Evolutionary conservation across 1,140 invertebrate species (phyloP).

Genomic region (Varroa destructor): DNA sequence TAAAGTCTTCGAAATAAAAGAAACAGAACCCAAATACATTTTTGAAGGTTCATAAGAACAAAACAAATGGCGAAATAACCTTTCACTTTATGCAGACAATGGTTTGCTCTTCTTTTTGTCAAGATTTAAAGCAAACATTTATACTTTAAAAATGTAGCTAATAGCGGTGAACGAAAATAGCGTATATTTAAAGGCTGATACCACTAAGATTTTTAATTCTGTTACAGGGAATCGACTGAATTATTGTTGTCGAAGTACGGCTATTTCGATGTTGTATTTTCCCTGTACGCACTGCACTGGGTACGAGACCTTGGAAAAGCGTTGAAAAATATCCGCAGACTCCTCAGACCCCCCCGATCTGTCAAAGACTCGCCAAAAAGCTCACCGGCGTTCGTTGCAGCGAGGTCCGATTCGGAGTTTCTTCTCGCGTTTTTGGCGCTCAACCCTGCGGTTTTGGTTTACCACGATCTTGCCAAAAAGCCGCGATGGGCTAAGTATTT

Average conservation of each 20-base stretch:
- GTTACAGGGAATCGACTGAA: conserved; percentile 12
- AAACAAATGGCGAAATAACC: too few species aligned
- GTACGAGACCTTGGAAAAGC: conserved; percentile 3
- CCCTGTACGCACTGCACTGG: conserved; percentile 23
- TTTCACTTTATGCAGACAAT: too few species aligned
- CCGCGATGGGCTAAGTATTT: conserved; percentile 21
- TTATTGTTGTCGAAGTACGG: neutral
- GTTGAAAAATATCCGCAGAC: neutral
- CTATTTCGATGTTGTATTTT: conserved; percentile 13
- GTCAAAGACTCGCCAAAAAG: neutral
- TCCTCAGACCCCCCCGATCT: too few species aligned
- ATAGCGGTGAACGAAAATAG: too few species aligned
- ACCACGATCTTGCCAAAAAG: neutral
- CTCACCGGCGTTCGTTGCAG: neutral
- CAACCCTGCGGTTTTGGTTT: conserved; percentile 5
- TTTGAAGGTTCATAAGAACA: too few species aligned
- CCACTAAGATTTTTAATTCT: too few species aligned
- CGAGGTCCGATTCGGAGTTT: neutral
- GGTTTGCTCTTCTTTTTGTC: too few species aligned
- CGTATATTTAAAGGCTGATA: too few species aligned
- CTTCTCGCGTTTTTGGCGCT: conserved; percentile 7
- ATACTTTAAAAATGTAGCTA: too few species aligned
- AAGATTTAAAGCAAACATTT: too few species aligned
- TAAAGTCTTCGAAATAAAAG: too few species aligned
- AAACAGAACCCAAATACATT: too few species aligned